phyloP scores from a whole-genome alignment of 2,888 invertebrate genomes.

The Zootermopsis nevadensis region DNA sequence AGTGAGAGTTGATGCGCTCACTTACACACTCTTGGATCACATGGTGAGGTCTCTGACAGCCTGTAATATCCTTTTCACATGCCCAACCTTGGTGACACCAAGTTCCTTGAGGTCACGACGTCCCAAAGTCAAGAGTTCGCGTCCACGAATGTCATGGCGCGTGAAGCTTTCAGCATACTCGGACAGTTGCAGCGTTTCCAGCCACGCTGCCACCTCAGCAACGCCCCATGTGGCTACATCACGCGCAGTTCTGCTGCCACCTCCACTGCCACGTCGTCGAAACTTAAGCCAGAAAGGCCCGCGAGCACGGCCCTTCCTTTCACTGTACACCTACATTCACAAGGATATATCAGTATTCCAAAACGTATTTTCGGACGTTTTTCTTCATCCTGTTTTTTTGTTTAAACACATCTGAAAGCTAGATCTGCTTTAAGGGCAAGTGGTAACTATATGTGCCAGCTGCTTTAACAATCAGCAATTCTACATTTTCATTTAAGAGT shows the following conservation, averaged over 20 bases:
- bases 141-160: conserved; percentile 91
- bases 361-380: no score
- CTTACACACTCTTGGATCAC: conserved; percentile 52
- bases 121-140: conserved; percentile 87
- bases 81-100: conserved; percentile 94
- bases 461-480: no score
- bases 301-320: conserved; percentile 65
- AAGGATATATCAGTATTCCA: no score
- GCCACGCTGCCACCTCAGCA: conserved; percentile 90
- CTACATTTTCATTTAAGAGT: no score
- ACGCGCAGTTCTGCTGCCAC: conserved; percentile 61
- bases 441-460: no score
- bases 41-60: conserved; percentile 83
- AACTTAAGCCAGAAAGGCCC: conserved; percentile 79
- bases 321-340: conserved; percentile 56
- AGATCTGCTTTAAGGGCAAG: no score
- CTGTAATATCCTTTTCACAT: conserved; percentile 93
- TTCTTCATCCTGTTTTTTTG: no score
- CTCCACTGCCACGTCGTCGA: conserved; percentile 66
- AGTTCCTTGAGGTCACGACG: conserved; percentile 89
- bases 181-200: conserved; percentile 86
- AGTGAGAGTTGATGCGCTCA: neutral
- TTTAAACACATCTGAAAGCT: no score
- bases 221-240: conserved; percentile 82
- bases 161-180: conserved; percentile 94